Conservation (phyloP, 2,113 vertebrate species). For the Steatornis caripensis region DNA sequence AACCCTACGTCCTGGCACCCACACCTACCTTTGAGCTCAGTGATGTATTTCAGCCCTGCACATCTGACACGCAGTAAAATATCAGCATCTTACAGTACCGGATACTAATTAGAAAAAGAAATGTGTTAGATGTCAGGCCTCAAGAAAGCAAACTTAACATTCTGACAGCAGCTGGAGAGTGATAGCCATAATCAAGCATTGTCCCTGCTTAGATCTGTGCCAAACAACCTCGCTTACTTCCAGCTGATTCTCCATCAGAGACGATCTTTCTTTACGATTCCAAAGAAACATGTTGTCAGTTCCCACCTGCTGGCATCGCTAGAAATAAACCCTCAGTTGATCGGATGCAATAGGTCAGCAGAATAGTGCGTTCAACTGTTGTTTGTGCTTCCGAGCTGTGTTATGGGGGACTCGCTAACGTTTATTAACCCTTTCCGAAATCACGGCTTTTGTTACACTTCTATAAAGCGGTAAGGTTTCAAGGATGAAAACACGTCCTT, state of each 20-base stretch:
- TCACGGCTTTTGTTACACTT: not conserved
- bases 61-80: not conserved
- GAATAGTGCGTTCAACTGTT: slow-evolving; percentile 32
- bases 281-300: not conserved
- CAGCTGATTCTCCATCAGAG: slow-evolving; percentile 45
- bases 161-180: slow-evolving; percentile 23
- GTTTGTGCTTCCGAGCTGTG: slow-evolving; percentile 29
- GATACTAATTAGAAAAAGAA: slow-evolving; percentile 44
- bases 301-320: slow-evolving; percentile 34
- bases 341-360: slow-evolving; percentile 54
- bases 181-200: slow-evolving; percentile 63
- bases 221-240: slow-evolving; percentile 44
- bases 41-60: slow-evolving; percentile 11
- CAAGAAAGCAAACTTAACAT: slow-evolving; percentile 55
- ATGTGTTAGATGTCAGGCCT: slow-evolving; percentile 5
- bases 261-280: not conserved
- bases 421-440: slow-evolving; percentile 41
- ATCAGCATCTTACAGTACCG: not conserved
- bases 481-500: not conserved
- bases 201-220: slow-evolving; percentile 51
- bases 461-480: not conserved
- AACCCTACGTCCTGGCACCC: not conserved
- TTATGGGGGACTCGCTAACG: not conserved
- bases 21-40: not conserved
- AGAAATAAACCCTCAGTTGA: slow-evolving; percentile 56